A percentile compares a stretch with the other conserved stretches of the same genome.
These are phyloP conservation scores for Acleris cristana DNA, from an alignment of 2,888 invertebrate genomes.

Conservation along the genomic window DNA sequence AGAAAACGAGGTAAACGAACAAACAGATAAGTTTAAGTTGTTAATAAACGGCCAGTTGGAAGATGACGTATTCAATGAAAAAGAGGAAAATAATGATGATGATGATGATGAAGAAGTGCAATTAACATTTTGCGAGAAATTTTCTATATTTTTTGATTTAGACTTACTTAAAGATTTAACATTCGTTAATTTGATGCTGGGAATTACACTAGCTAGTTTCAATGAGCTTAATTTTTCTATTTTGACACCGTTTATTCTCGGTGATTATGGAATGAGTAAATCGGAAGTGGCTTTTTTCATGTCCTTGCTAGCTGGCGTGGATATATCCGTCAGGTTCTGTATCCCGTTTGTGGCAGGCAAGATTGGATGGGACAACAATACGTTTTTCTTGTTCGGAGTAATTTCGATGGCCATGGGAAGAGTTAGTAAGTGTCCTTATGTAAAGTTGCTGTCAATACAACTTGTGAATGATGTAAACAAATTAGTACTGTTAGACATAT, in stretches of 20 bases:
- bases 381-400: conserved; percentile 88
- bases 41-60: conserved; percentile 61
- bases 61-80: conserved; percentile 61
- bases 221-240: conserved; percentile 89
- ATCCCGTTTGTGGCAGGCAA: conserved; percentile 88
- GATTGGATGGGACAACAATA: conserved; percentile 88
- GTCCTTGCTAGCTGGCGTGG: conserved; percentile 87
- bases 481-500: too few relatives aligned
- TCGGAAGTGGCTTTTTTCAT: conserved; percentile 86
- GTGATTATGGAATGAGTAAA: conserved; percentile 85
- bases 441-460: too few relatives aligned
- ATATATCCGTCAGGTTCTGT: conserved; percentile 86
- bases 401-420: conserved; percentile 87
- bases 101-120: conserved; percentile 52
- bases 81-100: conserved; percentile 48
- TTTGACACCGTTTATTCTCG: conserved; percentile 88
- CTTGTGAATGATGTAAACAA: too few relatives aligned
- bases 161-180: conserved; percentile 87
- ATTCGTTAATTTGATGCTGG: conserved; percentile 88
- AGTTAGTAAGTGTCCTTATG: conserved; percentile 77
- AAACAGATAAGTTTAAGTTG: conserved; percentile 61
- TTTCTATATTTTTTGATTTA: conserved; percentile 87
- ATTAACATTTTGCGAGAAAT: conserved; percentile 79
- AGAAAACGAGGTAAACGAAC: conserved; percentile 61
- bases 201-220: conserved; percentile 88